These are phyloP conservation scores for Dolichallabes microphthalmus DNA, from an alignment of 2,113 vertebrate species.

Conservation along the genomic window DNA sequence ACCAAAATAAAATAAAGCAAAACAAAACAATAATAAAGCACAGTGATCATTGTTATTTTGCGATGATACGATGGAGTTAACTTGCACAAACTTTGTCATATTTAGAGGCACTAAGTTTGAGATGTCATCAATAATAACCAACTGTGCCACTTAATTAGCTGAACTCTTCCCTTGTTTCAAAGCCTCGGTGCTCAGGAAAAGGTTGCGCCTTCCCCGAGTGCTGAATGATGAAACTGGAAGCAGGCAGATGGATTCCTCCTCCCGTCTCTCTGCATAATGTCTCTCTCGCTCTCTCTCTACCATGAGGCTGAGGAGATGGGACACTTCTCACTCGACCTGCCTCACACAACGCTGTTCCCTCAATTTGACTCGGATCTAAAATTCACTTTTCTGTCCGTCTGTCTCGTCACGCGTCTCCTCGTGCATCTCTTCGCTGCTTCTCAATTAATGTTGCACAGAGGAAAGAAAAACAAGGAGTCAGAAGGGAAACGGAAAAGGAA, in stretches of 20 bases:
- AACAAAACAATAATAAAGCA: no score
- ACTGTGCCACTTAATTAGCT: constrained; percentile 9
- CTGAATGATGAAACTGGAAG: constrained; percentile 34
- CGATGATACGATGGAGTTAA: neutral
- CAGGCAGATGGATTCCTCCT: constrained; percentile 24
- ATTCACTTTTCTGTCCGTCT: constrained; percentile 60
- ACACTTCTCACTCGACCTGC: constrained; percentile 48
- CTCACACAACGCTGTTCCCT: constrained; percentile 56
- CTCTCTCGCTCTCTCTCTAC: constrained; percentile 1
- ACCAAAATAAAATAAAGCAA: neutral
- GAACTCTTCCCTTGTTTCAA: constrained; percentile 26
- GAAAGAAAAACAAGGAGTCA: constrained; percentile 52
- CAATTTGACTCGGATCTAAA: constrained; percentile 60
- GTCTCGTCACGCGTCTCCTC: constrained; percentile 50
- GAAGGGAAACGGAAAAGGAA: constrained; percentile 57
- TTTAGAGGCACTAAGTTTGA: neutral
- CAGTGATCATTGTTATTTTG: neutral
- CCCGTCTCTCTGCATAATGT: constrained; percentile 18
- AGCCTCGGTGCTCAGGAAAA: constrained; percentile 1
- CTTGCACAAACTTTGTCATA: constrained; percentile 22
- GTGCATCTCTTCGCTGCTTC: constrained; percentile 67
- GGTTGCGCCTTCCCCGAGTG: neutral
- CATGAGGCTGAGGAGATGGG: constrained; percentile 12
- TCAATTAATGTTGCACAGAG: constrained; percentile 74
- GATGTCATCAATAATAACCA: constrained; percentile 26